Conservation (phyloP, 1,140 invertebrate genomes). For the Tachypleus tridentatus region DNA sequence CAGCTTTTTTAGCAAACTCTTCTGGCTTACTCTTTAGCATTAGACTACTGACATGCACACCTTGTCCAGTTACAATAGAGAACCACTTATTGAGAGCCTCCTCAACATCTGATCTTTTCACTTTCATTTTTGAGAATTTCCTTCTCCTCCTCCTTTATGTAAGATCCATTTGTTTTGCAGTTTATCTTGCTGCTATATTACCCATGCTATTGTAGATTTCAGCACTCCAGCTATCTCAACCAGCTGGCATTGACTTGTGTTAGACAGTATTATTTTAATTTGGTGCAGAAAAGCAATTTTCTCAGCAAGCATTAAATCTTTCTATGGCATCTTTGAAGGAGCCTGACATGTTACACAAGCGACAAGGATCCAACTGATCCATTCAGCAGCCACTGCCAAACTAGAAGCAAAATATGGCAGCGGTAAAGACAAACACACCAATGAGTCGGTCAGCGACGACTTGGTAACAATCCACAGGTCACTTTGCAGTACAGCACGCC, state of each 20-base stretch:
- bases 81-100: constrained; percentile 23
- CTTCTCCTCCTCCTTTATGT: no score
- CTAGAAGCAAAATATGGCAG: no score
- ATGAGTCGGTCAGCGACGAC: no score
- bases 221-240: constrained; percentile 12
- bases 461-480: no score
- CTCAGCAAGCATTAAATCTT: not conserved
- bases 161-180: constrained; percentile 3
- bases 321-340: not conserved
- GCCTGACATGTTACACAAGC: not conserved
- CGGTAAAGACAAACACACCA: no score
- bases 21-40: constrained; percentile 23
- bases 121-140: constrained; percentile 5
- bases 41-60: constrained; percentile 16
- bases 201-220: constrained; percentile 9
- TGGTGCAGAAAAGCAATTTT: constrained; percentile 4
- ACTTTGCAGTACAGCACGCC: no score
- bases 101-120: constrained; percentile 18
- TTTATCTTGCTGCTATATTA: constrained; percentile 9
- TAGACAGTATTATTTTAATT: not conserved
- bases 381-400: no score
- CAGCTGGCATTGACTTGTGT: constrained; percentile 3
- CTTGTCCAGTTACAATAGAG: constrained; percentile 4
- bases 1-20: constrained; percentile 20
- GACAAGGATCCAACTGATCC: no score